phyloP scores from a whole-genome alignment of 2,888 invertebrate species.

The Carpatolechia fugitivella region DNA sequence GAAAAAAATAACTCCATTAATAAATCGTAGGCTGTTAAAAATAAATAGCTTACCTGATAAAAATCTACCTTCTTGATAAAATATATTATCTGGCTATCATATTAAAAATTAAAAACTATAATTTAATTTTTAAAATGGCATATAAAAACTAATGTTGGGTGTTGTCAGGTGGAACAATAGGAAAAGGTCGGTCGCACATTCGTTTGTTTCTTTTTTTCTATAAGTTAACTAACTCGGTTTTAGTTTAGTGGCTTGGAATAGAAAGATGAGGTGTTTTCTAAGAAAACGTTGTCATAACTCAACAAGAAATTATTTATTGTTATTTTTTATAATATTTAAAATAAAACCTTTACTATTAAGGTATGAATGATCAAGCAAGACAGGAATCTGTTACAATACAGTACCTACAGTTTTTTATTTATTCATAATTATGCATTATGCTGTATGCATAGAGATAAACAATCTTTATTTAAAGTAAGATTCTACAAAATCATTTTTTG shows the following conservation, averaged over 20 bases:
- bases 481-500: no score
- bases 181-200: slow-evolving; percentile 63
- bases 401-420: no score
- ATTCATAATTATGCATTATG: no score
- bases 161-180: slow-evolving; percentile 65
- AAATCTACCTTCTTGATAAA: slow-evolving; percentile 47
- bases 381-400: no score
- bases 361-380: no score
- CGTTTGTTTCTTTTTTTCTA: slow-evolving; percentile 59
- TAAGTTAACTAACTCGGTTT: slow-evolving; percentile 47
- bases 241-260: slow-evolving; percentile 59
- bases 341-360: no score
- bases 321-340: neutral
- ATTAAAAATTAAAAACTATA: slow-evolving; percentile 78
- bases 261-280: slow-evolving; percentile 59
- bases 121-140: slow-evolving; percentile 74
- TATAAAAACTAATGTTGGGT: slow-evolving; percentile 66
- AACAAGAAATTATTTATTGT: slow-evolving; percentile 30
- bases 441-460: no score
- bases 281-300: slow-evolving; percentile 59
- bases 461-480: no score
- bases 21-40: slow-evolving; percentile 34
- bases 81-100: slow-evolving; percentile 76
- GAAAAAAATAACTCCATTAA: slow-evolving; percentile 13
- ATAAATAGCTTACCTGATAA: slow-evolving; percentile 57